A percentile compares a stretch with the other conserved stretches of the same genome.
These are phyloP conservation scores for Buceros bicornis DNA, from an alignment of 2,797 vertebrate genomes.

Conservation along the genomic window DNA sequence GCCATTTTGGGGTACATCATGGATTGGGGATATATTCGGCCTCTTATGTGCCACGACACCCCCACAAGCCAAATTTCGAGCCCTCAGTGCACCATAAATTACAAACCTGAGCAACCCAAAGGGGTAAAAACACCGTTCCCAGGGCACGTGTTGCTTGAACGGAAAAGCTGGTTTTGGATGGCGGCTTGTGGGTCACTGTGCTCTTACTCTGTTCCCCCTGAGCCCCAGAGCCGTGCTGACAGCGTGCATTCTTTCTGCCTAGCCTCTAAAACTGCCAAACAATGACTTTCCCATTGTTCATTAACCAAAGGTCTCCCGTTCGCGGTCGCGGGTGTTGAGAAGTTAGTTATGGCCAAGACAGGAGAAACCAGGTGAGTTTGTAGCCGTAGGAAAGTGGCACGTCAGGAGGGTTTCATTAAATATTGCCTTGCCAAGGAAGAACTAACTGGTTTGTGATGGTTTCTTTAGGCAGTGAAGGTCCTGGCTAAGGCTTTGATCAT, in stretches of 20 bases:
- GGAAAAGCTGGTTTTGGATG: not conserved
- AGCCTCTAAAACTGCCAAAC: constrained; percentile 56
- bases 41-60: not conserved
- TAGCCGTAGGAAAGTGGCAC: rapidly evolving
- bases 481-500: not conserved
- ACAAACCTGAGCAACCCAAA: not conserved
- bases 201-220: constrained; percentile 12
- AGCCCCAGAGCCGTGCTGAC: not conserved
- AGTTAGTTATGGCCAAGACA: not conserved
- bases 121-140: not conserved
- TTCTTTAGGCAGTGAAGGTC: not conserved
- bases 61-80: not conserved
- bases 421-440: not conserved
- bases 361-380: not conserved
- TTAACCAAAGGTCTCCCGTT: constrained; percentile 19
- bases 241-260: constrained; percentile 38
- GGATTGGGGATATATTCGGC: not conserved
- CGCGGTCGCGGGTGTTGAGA: not conserved
- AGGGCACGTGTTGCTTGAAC: not conserved
- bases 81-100: not conserved
- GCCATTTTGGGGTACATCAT: rapidly evolving
- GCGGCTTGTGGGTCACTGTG: constrained; percentile 47
- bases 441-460: not conserved
- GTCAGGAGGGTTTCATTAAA: not conserved
- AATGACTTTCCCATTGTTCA: constrained; percentile 75